Percentiles rank a stretch among this genome's conserved stretches.
phyloP scores from a whole-genome alignment of 2,797 vertebrate genomes.

The Scomberomorus guttatus region DNA sequence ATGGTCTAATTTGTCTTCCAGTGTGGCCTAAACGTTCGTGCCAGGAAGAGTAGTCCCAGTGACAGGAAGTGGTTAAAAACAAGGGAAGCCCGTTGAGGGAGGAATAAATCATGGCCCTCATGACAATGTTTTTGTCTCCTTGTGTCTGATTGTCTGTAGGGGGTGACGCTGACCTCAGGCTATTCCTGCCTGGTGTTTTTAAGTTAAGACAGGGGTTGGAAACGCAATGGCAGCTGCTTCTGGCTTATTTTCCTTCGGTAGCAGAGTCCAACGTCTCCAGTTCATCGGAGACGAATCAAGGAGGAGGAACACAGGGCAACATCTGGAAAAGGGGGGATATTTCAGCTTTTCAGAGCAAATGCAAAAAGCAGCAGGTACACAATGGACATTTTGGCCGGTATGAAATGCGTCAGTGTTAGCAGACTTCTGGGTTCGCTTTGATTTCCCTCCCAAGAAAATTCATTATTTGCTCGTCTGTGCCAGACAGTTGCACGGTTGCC shows the following conservation, averaged over 20 bases:
- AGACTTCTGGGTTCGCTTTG: constrained; percentile 68
- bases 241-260: constrained; percentile 63
- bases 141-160: constrained; percentile 62
- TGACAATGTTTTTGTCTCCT: constrained; percentile 69
- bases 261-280: constrained; percentile 67
- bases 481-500: constrained; percentile 58
- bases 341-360: constrained; percentile 75
- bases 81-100: constrained; percentile 69
- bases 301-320: constrained; percentile 72
- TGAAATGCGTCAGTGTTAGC: constrained; percentile 72
- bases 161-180: constrained; percentile 66
- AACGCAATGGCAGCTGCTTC: constrained; percentile 65
- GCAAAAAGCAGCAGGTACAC: constrained; percentile 84
- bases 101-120: constrained; percentile 68
- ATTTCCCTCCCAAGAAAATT: constrained; percentile 71
- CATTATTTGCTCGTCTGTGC: constrained; percentile 68
- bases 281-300: constrained; percentile 74
- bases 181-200: constrained; percentile 60
- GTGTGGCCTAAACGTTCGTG: constrained; percentile 27
- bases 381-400: constrained; percentile 73
- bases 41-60: constrained; percentile 57
- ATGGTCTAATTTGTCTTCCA: constrained; percentile 12
- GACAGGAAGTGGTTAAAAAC: constrained; percentile 76
- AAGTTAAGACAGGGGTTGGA: constrained; percentile 52
- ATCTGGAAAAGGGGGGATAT: constrained; percentile 81